Conservation (phyloP, 2,797 vertebrate species). For the Potorous gilbertii region DNA sequence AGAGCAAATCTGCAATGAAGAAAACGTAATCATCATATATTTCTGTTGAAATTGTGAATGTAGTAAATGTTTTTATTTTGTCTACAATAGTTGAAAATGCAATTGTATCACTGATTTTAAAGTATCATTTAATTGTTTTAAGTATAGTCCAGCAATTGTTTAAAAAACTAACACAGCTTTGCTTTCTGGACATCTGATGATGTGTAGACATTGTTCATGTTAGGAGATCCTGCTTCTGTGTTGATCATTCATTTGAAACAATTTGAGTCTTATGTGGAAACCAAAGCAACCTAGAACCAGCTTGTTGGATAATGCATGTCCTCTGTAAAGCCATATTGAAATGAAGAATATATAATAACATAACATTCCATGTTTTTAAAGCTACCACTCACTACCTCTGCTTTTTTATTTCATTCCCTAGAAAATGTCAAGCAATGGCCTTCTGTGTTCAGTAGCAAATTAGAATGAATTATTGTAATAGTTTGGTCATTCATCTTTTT, state of each 20-base stretch:
- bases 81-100: slow-evolving; percentile 65
- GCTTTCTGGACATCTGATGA: slow-evolving; percentile 59
- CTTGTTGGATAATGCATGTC: slow-evolving; percentile 55
- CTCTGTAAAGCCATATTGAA: slow-evolving; percentile 82
- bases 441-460: slow-evolving; percentile 56
- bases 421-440: slow-evolving; percentile 66
- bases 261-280: slow-evolving; percentile 70
- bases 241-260: slow-evolving; percentile 59
- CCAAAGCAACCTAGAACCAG: slow-evolving; percentile 72
- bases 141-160: slow-evolving; percentile 61
- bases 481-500: background rate
- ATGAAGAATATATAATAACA: slow-evolving; percentile 48
- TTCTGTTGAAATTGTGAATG: slow-evolving; percentile 77
- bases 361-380: slow-evolving; percentile 69
- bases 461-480: slow-evolving; percentile 24
- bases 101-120: slow-evolving; percentile 61
- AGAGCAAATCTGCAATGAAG: slow-evolving; percentile 74
- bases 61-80: slow-evolving; percentile 73
- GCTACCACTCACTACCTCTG: slow-evolving; percentile 82
- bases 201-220: slow-evolving; percentile 56
- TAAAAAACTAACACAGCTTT: slow-evolving; percentile 60
- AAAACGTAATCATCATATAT: slow-evolving; percentile 55
- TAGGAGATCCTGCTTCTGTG: slow-evolving; percentile 61
- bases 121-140: slow-evolving; percentile 70
- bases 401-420: slow-evolving; percentile 59